Base-by-base conservation (phyloP, 2,797 vertebrate species). In the Glyptemys insculpta region DNA sequence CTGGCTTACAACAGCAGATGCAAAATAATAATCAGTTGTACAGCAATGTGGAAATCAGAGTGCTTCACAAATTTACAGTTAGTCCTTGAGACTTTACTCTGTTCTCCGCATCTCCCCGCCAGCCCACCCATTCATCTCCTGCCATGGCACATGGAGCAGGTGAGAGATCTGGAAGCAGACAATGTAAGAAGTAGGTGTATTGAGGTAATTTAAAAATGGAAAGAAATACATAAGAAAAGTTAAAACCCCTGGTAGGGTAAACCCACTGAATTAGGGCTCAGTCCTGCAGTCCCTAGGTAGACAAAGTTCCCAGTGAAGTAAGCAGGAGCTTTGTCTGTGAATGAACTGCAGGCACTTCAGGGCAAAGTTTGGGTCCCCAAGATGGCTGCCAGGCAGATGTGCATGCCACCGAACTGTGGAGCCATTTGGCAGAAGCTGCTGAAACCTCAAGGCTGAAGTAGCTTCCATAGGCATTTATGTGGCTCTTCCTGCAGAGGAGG, bases 1-100 rank as follows among this genome's bases (percentile, higher is more conserved):
- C 78, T 87, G 80, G 21, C 37, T 94, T 92, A 19, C 37, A 88
- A 79, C 34, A 82, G 54, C 68, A 92, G 65, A 53, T 92, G 44
- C 83, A 87, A 86, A 94, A 87, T 91, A 96, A 85, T 85, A 92
- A 90, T 83, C 0, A 1, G n/a, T 79, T 82, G 47, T 82, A 85
- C 80, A 74, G 50, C 74, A 89, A 56, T 74, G 41, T 0, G 0
- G 25, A 94, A 91, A 68, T 87, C 84, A 94, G 49, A 89, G 47
- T 92, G 44, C 87, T 94, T 87, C 78, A 90, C 41, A 94, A 80
- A 93, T 82, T 59, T 94, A 4, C 56, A 85, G 4, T 87, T 85
- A 92, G 54, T 94, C 82, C 82, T 93, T 68, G 41, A 96, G 47
- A 81, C 9, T 87, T 74, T 91, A 18, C 18, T 82, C 68, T 25